These are phyloP conservation scores for Ciconia nigra DNA, from an alignment of 2,797 vertebrate genomes.

Conservation along the genomic window DNA sequence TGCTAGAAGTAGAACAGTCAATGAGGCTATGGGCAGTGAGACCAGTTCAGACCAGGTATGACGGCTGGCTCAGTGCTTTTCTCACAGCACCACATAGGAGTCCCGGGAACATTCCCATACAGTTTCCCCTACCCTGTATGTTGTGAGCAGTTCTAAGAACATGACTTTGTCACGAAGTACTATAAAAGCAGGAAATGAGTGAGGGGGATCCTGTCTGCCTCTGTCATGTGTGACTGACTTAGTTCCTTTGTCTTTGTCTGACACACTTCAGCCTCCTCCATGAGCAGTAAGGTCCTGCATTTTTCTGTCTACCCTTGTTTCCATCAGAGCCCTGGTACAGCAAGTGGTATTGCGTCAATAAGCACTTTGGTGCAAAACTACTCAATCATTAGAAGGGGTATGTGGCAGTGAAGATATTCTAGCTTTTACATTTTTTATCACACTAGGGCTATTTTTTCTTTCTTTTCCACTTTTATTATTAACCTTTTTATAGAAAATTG, in stretches of 20 bases:
- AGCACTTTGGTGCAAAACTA: slow-evolving; percentile 62
- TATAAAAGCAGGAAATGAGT: background rate
- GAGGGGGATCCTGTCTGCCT: background rate
- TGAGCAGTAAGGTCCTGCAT: background rate
- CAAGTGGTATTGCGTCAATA: slow-evolving; percentile 29
- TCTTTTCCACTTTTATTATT: slow-evolving; percentile 74
- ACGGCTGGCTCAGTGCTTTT: background rate
- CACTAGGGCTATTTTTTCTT: slow-evolving; percentile 69
- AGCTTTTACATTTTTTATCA: slow-evolving; percentile 77
- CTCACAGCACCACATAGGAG: background rate
- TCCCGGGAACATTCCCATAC: background rate
- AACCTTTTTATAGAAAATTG: slow-evolving; percentile 80
- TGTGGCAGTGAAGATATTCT: slow-evolving; percentile 68
- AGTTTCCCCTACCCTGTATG: rapidly evolving
- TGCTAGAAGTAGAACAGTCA: background rate
- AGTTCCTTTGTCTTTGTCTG: background rate
- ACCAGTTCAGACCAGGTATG: background rate
- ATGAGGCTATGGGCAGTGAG: background rate
- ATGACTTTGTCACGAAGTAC: background rate
- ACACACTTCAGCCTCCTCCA: background rate
- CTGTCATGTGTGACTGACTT: background rate
- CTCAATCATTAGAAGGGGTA: slow-evolving; percentile 50
- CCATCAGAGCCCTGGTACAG: background rate
- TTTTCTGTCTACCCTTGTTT: background rate
- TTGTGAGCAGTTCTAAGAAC: background rate